Evolutionary conservation across 1,140 invertebrate genomes (phyloP).

Genomic region (Temnothorax longispinosus): DNA sequence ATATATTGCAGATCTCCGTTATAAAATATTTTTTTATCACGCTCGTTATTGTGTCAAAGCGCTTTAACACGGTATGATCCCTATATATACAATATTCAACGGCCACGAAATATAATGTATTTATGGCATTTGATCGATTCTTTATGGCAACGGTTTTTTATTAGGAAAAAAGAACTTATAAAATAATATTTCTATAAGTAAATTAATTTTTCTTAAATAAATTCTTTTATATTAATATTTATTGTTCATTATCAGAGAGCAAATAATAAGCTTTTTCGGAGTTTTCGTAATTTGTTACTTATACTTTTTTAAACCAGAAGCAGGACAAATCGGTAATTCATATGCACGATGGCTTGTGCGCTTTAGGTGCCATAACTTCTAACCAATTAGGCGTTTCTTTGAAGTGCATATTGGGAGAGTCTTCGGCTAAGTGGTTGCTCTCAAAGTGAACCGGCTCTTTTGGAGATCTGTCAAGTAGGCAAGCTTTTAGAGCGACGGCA

Average conservation of each 20-base stretch:
- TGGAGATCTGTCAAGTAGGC: conserved; percentile 54
- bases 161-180: not conserved
- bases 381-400: conserved; percentile 59
- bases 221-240: not conserved
- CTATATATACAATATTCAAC: not conserved
- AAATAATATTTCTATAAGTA: not conserved
- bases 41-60: not conserved
- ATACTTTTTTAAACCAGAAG: not conserved
- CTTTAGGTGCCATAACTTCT: conserved; percentile 56
- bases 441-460: conserved; percentile 53
- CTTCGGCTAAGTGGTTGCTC: conserved; percentile 54
- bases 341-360: conserved; percentile 23
- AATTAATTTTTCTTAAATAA: not conserved
- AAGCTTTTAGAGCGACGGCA: conserved; percentile 52
- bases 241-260: not conserved
- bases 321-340: not conserved
- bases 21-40: conserved; percentile 11
- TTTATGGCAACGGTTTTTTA: not conserved
- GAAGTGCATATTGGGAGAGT: conserved; percentile 56
- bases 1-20: not conserved
- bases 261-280: not conserved
- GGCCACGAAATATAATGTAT: not conserved
- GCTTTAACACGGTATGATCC: conserved; percentile 3
- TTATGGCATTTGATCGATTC: not conserved
- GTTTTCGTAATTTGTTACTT: not conserved